Evolutionary conservation across 2,888 invertebrate species (phyloP).

Genomic region (Portevinia maculata): DNA sequence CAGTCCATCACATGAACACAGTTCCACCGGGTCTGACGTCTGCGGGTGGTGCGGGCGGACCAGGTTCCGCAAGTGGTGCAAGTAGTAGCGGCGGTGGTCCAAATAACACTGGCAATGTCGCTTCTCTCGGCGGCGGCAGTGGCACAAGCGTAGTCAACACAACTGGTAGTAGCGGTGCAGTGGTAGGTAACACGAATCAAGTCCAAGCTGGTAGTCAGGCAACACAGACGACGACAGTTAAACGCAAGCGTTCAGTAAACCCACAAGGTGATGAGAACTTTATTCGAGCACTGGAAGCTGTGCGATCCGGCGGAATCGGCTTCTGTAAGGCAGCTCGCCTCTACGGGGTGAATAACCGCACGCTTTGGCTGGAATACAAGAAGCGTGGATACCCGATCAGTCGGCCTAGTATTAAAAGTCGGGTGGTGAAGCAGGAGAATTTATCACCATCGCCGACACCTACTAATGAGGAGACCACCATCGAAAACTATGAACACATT

Average conservation of each 20-base stretch:
- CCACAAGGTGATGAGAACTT: constrained; percentile 93
- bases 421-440: constrained; percentile 88
- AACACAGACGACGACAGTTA: constrained; percentile 80
- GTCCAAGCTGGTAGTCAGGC: constrained; percentile 77
- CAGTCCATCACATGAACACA: constrained; percentile 79
- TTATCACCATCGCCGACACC: constrained; percentile 85
- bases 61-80: constrained; percentile 78
- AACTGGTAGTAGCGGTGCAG: constrained; percentile 54
- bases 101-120: constrained; percentile 56
- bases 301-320: constrained; percentile 91
- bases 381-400: constrained; percentile 92
- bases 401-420: constrained; percentile 89
- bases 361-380: constrained; percentile 93
- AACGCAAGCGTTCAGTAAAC: constrained; percentile 89
- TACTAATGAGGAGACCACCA: constrained; percentile 82
- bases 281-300: constrained; percentile 91
- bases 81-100: constrained; percentile 70
- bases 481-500: constrained; percentile 82
- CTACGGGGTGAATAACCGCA: constrained; percentile 93
- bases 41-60: constrained; percentile 80
- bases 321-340: constrained; percentile 93
- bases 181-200: constrained; percentile 64
- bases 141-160: constrained; percentile 60
- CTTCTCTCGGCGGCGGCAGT: constrained; percentile 73
- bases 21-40: constrained; percentile 75